Conservation (phyloP, 1,140 invertebrate species). For the Medauroidea extradentata region DNA sequence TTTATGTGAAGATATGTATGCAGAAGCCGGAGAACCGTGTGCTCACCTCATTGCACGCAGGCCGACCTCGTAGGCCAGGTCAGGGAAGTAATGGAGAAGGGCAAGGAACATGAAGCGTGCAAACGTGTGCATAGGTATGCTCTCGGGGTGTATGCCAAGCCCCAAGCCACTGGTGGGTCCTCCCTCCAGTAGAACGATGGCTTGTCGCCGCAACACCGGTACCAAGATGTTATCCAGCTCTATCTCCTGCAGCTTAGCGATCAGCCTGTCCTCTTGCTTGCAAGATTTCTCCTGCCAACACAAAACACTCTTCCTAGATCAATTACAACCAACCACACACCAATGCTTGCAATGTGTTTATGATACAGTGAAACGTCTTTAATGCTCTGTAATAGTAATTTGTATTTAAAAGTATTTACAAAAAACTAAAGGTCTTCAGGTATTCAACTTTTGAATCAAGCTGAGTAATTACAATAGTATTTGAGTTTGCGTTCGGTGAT, state of each 20-base stretch:
- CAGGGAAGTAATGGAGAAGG: slow-evolving; percentile 64
- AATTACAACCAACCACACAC: too few species aligned
- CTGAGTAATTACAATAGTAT: too few species aligned
- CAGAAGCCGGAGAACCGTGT: too few species aligned
- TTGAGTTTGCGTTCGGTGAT: too few species aligned
- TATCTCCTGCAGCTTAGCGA: slow-evolving; percentile 68
- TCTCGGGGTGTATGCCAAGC: slow-evolving; percentile 69
- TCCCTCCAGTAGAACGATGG: slow-evolving; percentile 60
- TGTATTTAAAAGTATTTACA: too few species aligned
- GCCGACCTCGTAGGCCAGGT: slow-evolving; percentile 67
- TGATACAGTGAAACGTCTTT: too few species aligned
- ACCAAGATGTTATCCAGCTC: slow-evolving; percentile 66
- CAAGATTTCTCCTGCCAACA: slow-evolving; percentile 56
- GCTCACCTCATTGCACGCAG: slow-evolving; percentile 53
- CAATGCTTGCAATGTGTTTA: too few species aligned
- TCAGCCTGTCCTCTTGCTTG: slow-evolving; percentile 72
- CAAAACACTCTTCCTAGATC: too few species aligned
- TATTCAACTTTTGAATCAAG: too few species aligned
- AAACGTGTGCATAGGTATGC: slow-evolving; percentile 78
- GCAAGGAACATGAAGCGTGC: slow-evolving; percentile 74
- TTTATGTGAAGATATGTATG: too few species aligned
- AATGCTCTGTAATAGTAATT: too few species aligned
- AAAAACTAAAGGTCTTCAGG: too few species aligned
- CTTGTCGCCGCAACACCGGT: slow-evolving; percentile 53
- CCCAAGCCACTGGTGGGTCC: slow-evolving; percentile 72